phyloP scores from a whole-genome alignment of 2,797 vertebrate genomes.

The Microctenopoma steveboyesi region DNA sequence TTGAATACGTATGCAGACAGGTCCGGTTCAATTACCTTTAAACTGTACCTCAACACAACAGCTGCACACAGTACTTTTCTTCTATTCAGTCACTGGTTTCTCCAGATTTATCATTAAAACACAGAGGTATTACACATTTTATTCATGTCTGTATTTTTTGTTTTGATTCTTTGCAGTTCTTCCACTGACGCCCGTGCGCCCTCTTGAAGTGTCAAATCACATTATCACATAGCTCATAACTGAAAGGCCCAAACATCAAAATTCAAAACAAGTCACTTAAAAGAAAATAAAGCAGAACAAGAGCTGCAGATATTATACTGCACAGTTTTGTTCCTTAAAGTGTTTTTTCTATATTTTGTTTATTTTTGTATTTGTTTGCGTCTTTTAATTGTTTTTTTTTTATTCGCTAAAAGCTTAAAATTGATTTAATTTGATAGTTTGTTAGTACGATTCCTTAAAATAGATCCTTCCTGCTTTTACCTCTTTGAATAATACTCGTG shows the following conservation, averaged over 20 bases:
- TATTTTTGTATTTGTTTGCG: constrained; percentile 7
- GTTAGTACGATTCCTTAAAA: constrained; percentile 13
- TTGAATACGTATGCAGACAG: neutral
- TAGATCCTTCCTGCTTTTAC: neutral
- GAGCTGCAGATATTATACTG: constrained; percentile 32
- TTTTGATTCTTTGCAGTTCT: constrained; percentile 17
- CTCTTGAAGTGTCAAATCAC: constrained; percentile 39
- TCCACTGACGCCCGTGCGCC: constrained; percentile 14
- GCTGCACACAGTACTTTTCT: neutral
- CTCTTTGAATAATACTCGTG: too few species aligned
- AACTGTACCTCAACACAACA: neutral
- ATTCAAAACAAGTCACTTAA: constrained; percentile 48
- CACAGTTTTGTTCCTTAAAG: constrained; percentile 37
- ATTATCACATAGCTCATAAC: constrained; percentile 35
- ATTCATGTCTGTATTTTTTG: constrained; percentile 9
- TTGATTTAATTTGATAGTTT: constrained; percentile 1
- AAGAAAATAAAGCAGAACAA: constrained; percentile 40
- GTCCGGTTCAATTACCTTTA: neutral
- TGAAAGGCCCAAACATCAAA: constrained; percentile 32
- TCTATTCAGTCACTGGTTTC: constrained; percentile 4
- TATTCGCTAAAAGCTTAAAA: constrained; percentile 17
- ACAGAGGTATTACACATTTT: constrained; percentile 17
- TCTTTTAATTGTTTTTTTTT: constrained; percentile 23
- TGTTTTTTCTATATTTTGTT: constrained; percentile 2
- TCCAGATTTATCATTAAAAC: neutral